Conservation (phyloP, 2,888 invertebrate species). For the Eutolmus rufibarbis region DNA sequence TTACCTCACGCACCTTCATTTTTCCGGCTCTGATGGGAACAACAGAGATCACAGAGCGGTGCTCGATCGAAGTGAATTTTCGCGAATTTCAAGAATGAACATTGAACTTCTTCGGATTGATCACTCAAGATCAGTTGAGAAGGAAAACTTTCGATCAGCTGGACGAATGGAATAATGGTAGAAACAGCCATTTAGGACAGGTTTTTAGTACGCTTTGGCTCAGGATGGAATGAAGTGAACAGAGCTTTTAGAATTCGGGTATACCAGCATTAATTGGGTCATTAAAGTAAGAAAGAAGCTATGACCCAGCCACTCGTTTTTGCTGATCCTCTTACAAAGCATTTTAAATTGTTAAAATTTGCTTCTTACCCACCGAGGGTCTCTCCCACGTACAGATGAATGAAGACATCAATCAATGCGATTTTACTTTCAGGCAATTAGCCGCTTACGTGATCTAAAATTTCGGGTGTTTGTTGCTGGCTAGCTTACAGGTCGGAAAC, state of each 20-base stretch:
- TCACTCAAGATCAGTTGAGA: not conserved
- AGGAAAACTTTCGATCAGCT: conserved; percentile 24
- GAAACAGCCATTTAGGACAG: not conserved
- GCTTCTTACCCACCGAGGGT: not conserved
- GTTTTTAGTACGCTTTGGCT: not conserved
- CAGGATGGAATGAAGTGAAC: not conserved
- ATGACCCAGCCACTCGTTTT: not conserved
- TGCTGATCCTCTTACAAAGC: not conserved
- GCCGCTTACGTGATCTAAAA: conserved; percentile 16
- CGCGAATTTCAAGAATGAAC: not conserved
- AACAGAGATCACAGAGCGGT: not conserved
- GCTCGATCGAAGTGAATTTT: not conserved
- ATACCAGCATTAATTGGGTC: conserved; percentile 30
- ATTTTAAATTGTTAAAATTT: conserved; percentile 12
- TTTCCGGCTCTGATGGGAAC: not conserved
- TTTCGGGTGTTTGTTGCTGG: not conserved
- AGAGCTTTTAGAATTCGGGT: conserved; percentile 9
- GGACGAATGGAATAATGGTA: not conserved
- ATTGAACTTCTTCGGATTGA: not conserved
- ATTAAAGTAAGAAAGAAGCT: conserved; percentile 27
- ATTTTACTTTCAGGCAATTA: conserved; percentile 28
- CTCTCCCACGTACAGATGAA: conserved; percentile 3
- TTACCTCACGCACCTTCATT: conserved; percentile 3
- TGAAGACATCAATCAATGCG: conserved; percentile 11
- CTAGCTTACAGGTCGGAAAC: not conserved